These are phyloP conservation scores for Eupithecia exiguata DNA, from an alignment of 2,888 invertebrate species.

Conservation along the genomic window DNA sequence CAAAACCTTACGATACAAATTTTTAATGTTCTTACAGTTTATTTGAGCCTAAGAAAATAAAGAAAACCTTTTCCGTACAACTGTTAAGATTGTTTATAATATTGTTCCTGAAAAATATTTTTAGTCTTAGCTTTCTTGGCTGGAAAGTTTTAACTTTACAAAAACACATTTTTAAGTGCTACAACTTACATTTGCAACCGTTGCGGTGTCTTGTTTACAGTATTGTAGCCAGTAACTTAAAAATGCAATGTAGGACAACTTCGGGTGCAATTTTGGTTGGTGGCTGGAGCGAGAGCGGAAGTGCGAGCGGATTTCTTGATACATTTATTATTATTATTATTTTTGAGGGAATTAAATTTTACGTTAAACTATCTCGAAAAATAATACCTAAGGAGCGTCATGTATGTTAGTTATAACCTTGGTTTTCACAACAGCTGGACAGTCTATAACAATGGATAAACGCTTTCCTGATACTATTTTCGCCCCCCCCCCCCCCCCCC, in stretches of 20 bases:
- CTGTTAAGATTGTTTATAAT: neutral
- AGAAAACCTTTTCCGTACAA: neutral
- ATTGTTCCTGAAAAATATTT: neutral
- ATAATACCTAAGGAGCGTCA: too few relatives aligned
- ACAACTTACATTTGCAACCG: neutral
- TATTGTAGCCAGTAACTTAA: conserved; percentile 11
- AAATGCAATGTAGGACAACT: conserved; percentile 11
- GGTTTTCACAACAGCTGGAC: neutral
- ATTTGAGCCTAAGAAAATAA: neutral
- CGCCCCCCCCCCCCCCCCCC: too few relatives aligned
- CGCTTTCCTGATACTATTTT: too few relatives aligned
- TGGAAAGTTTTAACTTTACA: neutral
- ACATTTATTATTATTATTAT: too few relatives aligned
- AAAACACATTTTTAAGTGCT: neutral
- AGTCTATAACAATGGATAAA: neutral
- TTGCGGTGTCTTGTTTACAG: conserved; percentile 4
- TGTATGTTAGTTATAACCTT: too few relatives aligned
- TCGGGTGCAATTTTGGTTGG: neutral
- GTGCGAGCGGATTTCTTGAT: neutral
- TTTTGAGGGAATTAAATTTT: too few relatives aligned
- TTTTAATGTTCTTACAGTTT: neutral
- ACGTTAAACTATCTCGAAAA: neutral
- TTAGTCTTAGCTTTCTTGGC: neutral
- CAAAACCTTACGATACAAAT: neutral
- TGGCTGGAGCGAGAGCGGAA: neutral